These are phyloP conservation scores for Vombatus ursinus DNA, from an alignment of 2,113 vertebrate species.

Conservation along the genomic window DNA sequence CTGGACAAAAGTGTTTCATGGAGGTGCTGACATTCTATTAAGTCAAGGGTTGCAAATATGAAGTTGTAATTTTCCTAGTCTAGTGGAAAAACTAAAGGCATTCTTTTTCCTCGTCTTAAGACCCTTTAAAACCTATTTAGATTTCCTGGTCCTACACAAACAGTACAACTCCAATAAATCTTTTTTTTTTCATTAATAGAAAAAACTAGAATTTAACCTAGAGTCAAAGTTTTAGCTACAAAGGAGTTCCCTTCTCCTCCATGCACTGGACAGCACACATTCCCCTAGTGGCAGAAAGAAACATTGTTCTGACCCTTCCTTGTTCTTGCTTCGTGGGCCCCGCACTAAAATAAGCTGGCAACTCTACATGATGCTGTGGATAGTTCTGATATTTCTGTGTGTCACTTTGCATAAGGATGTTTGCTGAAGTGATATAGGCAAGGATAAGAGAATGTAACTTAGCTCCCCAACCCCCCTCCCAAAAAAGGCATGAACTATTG, in stretches of 20 bases:
- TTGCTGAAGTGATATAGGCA: not conserved
- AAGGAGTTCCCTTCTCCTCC: constrained; percentile 15
- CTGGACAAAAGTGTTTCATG: constrained; percentile 73
- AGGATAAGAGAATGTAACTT: not conserved
- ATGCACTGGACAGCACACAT: constrained; percentile 35
- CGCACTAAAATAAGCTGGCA: constrained; percentile 1
- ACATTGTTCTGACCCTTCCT: not conserved
- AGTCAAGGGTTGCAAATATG: constrained; percentile 79
- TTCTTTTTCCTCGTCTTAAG: constrained; percentile 66
- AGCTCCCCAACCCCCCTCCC: not conserved
- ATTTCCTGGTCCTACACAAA: constrained; percentile 75
- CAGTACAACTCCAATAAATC: constrained; percentile 82
- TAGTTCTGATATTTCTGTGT: not conserved
- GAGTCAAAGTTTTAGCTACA: constrained; percentile 49
- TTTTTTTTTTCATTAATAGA: constrained; percentile 58
- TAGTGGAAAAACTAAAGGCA: constrained; percentile 75
- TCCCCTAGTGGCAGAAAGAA: constrained; percentile 7
- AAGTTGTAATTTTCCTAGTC: constrained; percentile 81
- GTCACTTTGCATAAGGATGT: not conserved
- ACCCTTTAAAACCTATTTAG: constrained; percentile 77
- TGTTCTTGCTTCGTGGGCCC: constrained; percentile 40
- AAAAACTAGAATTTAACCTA: constrained; percentile 73
- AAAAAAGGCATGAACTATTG: not conserved
- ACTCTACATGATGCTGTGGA: not conserved
- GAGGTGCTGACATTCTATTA: constrained; percentile 82